Conservation (phyloP, 2,113 vertebrate genomes). For the Asarcornis scutulata region DNA sequence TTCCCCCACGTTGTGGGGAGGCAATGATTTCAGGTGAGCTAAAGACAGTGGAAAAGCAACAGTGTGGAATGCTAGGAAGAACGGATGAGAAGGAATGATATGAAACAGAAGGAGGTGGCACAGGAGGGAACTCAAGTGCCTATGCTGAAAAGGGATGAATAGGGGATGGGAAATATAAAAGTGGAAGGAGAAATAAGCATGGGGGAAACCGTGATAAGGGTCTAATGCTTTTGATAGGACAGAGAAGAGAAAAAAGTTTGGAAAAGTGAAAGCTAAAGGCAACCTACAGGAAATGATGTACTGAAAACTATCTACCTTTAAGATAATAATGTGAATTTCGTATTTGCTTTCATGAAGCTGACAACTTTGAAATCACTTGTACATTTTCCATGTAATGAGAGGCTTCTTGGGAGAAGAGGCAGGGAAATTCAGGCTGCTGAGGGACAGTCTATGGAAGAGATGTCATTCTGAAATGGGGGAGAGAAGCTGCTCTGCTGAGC, state of each 20-base stretch:
- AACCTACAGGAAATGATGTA: background rate
- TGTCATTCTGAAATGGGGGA: background rate
- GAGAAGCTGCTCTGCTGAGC: background rate
- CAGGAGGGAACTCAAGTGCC: background rate
- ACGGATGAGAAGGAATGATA: background rate
- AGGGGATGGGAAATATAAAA: background rate
- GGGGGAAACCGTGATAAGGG: background rate
- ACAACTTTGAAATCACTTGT: background rate
- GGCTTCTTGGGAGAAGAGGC: background rate
- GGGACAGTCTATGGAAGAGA: background rate
- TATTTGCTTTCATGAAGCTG: background rate
- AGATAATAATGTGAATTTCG: background rate
- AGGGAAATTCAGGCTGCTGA: background rate
- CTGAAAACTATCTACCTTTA: background rate
- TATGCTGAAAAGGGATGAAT: background rate
- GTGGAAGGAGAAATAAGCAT: background rate
- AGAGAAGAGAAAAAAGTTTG: background rate
- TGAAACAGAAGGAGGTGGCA: background rate
- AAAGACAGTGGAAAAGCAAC: background rate
- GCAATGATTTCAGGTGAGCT: background rate
- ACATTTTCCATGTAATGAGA: background rate
- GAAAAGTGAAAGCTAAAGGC: background rate
- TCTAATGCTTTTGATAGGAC: background rate
- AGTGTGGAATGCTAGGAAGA: background rate
- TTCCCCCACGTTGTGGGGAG: background rate